phyloP scores from a whole-genome alignment of 2,888 invertebrate species.

The Formica aserva region DNA sequence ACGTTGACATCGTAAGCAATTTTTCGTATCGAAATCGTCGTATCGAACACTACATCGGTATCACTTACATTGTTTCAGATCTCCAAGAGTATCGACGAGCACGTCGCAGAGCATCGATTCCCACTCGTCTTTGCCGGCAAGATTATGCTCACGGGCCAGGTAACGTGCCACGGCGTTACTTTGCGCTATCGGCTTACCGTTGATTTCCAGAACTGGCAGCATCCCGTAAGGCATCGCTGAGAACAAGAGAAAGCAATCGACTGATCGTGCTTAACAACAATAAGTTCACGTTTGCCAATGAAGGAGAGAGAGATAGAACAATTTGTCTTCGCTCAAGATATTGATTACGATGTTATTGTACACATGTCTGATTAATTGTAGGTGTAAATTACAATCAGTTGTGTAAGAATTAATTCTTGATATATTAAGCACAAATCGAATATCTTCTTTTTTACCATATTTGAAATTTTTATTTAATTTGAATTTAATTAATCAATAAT shows the following conservation, averaged over 20 bases:
- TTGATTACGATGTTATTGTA: neutral
- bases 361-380: neutral
- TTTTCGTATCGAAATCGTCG: neutral
- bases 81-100: conserved; percentile 87
- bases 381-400: neutral
- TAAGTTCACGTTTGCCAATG: neutral
- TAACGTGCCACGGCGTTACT: conserved; percentile 88
- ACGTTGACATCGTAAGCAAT: neutral
- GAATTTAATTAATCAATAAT: conserved; percentile 15
- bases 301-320: neutral
- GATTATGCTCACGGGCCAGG: conserved; percentile 87
- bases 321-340: conserved; percentile 14
- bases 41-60: neutral
- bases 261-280: neutral
- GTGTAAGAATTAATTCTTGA: neutral
- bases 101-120: conserved; percentile 88
- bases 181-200: conserved; percentile 87
- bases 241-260: conserved; percentile 32
- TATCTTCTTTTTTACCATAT: neutral
- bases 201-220: conserved; percentile 88
- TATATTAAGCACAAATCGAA: neutral
- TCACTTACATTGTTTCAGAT: conserved; percentile 87
- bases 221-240: conserved; percentile 88
- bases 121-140: conserved; percentile 87
- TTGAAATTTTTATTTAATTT: neutral